Base-by-base conservation (phyloP, 2,797 vertebrate genomes). In the Australoheros facetus region DNA sequence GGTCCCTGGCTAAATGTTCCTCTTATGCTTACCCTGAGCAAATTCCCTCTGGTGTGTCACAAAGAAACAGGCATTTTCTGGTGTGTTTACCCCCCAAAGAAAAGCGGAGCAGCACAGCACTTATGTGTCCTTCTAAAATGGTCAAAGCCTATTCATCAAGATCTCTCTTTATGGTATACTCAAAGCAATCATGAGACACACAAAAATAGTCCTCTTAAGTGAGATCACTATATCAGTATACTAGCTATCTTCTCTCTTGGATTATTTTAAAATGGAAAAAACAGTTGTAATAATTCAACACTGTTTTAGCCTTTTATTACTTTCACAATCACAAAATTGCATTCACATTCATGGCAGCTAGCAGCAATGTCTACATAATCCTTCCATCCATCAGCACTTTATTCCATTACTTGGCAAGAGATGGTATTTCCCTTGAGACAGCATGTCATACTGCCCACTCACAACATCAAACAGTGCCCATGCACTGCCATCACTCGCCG, bases 401-500 rank as follows among this genome's bases (percentile, higher is more conserved):
- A 83, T 87, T 86, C 71, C 76, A 72, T 89, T 79, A 82, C 82
- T 87, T 89, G 85, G 87, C 71, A 87, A 82, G 74, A 86, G 76
- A 88, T 34, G 74, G 90, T 89, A 90, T 90, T 92, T 90, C 89
- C 89, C 82, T 56, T 45, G 91, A 90, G 89, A 92, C 73, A 42
- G 81, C 82, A 80, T 90, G 90, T 92, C 90, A 88, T 21, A 16
- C 86, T 91, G 87, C 91, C 90, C 92, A 93, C 91, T 91, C 92
- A 84, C 81, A 83, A 88, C 87, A 93, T 93, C 90, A 91, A 87
- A 92, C 88, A 82, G 80, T 85, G 69, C 77, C 86, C 78, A 59
- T 85, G 81, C 81, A 78, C 80, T 58, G 32, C 79, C 81, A 79
- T 84, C 84, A 79, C 74, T 85, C 80, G 73, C 83, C 10, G 71